Percentiles rank a stretch among this genome's conserved stretches.
phyloP scores from a whole-genome alignment of 2,113 vertebrate species.

The Pachyramphus minor region DNA sequence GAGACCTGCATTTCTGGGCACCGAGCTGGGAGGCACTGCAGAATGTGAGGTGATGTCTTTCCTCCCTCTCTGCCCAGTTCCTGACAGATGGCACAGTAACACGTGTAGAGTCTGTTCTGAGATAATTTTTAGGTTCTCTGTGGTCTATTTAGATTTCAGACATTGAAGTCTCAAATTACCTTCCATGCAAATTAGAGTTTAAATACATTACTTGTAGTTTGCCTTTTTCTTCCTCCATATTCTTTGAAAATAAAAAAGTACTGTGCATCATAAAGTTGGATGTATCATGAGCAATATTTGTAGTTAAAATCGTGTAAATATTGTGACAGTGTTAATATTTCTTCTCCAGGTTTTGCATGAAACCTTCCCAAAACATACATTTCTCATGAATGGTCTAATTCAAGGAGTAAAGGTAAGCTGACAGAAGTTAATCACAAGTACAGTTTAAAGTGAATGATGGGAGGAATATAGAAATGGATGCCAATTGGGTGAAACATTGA shows the following conservation, averaged over 20 bases:
- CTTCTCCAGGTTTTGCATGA: conserved; percentile 80
- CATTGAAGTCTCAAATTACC: background rate
- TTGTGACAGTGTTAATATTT: background rate
- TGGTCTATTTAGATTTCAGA: background rate
- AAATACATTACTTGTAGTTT: background rate
- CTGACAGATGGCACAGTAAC: background rate
- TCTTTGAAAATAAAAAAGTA: background rate
- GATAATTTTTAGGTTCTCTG: background rate
- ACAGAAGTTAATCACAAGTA: background rate
- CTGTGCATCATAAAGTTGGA: background rate
- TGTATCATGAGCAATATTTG: background rate
- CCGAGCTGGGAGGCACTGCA: background rate
- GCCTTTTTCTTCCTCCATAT: background rate
- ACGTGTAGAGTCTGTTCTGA: background rate
- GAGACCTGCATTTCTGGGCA: background rate
- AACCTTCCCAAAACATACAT: conserved; percentile 88
- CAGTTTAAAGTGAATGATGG: background rate
- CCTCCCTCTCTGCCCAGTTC: background rate
- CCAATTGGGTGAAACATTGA: background rate
- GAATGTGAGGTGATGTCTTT: background rate
- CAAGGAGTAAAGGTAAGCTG: conserved; percentile 85
- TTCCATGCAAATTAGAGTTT: background rate
- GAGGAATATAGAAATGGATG: background rate
- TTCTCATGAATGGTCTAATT: conserved; percentile 88
- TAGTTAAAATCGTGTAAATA: background rate